Evolutionary conservation across 2,113 vertebrate species (phyloP), one percentile per base, ranked within the genome.

Genomic region (Larimichthys crocea): DNA sequence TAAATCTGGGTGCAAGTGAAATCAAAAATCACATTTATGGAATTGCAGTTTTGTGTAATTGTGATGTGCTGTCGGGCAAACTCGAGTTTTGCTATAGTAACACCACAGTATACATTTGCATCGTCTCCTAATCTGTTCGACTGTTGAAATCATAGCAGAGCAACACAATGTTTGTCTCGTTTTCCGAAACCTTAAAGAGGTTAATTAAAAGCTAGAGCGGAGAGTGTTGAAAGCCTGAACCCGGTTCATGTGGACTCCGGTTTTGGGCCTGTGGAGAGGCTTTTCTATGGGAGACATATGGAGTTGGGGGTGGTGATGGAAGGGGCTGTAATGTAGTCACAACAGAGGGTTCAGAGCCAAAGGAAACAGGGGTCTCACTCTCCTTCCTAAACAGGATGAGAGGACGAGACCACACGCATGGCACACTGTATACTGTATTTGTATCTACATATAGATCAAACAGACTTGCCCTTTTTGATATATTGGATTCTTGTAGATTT

Each of bases 301-400:
- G 79, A 77, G 80, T 0, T 69, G 88, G 74, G 83, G 71, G 84
- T 77, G n/a, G 61, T 62, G 62, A 65, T 52, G 70, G 72, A 80
- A 75, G 80, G 53, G 53, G 89, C 88, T 89, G 84, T 96, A 96
- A 96, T 96, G 95, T 94, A 97, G 96, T 97, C 95, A 96, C 95
- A 97, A 97, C 96, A 96, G 95, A 93, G 94, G 89, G 88, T 95
- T 90, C 94, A 94, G 95, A 95, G 95, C 96, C 96, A 97, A 96
- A 95, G 96, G 96, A 96, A 98, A 96, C 95, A 95, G 94, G 95
- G 95, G 89, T 94, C 93, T 93, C 93, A 93, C 86, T 93, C 84
- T 91, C 86, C 91, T 95, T 96, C 92, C 95, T 95, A 96, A 96
- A 96, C 91, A 95, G 94, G 93, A 97, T 95, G 95, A 96, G 94